Conservation (phyloP, 2,888 invertebrate genomes). For the Eristalinus aeneus region DNA sequence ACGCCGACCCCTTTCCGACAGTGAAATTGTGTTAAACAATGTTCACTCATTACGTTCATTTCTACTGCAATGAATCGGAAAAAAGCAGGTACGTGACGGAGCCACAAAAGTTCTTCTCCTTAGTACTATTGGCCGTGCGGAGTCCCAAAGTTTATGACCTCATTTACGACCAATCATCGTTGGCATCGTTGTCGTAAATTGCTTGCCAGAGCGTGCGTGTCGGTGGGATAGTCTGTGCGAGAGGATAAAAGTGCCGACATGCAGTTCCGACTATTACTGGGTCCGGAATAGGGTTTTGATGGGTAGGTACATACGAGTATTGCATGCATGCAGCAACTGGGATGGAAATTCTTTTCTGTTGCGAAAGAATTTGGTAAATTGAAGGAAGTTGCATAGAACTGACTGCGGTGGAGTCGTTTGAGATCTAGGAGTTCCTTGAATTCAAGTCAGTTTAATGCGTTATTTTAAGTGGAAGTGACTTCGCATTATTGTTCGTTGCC, state of each 20-base stretch:
- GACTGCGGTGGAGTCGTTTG: too few species aligned
- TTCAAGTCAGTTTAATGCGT: too few species aligned
- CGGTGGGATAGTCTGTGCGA: neutral
- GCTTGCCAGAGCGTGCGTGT: too few species aligned
- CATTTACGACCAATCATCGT: neutral
- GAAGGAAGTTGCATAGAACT: too few species aligned
- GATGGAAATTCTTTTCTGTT: too few species aligned
- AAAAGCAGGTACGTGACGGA: neutral
- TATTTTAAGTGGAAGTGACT: too few species aligned
- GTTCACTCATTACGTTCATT: neutral
- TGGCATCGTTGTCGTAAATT: neutral
- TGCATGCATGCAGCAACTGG: too few species aligned
- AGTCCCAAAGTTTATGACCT: neutral
- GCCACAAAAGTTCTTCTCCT: neutral
- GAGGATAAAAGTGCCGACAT: neutral
- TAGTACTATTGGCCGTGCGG: neutral
- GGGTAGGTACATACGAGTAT: too few species aligned
- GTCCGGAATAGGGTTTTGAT: neutral
- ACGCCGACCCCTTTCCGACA: neutral
- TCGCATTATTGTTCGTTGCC: too few species aligned
- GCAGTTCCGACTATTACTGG: neutral
- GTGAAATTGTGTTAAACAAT: neutral
- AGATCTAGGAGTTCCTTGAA: too few species aligned
- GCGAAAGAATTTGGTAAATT: too few species aligned
- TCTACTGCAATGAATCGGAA: neutral